These are phyloP conservation scores for Emys orbicularis DNA, from an alignment of 2,797 vertebrate genomes.

Conservation along the genomic window DNA sequence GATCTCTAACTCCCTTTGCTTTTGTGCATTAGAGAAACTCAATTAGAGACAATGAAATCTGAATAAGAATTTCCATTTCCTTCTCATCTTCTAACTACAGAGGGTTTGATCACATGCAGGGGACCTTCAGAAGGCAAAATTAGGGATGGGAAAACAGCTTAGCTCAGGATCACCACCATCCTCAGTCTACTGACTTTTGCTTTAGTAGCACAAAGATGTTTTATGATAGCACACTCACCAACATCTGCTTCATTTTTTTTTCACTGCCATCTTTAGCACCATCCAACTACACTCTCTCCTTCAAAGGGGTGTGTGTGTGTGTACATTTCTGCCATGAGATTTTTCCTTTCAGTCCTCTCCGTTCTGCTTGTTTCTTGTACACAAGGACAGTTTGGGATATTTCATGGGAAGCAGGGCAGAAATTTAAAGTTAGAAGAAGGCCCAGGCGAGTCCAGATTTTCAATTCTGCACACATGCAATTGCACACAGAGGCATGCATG, in stretches of 20 bases:
- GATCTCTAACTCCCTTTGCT: conserved; percentile 47
- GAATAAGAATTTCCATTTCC: conserved; percentile 33
- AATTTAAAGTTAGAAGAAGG: background rate
- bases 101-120: background rate
- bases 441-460: background rate
- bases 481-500: fast-evolving
- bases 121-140: background rate
- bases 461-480: fast-evolving
- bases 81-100: background rate
- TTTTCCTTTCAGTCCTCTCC: background rate
- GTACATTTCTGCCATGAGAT: background rate
- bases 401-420: background rate
- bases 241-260: background rate
- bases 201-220: background rate
- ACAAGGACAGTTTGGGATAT: background rate
- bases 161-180: background rate
- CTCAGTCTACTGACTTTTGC: background rate
- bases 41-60: conserved; percentile 1
- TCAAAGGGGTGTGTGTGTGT: background rate
- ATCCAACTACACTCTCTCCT: background rate
- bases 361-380: background rate
- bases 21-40: conserved; percentile 27
- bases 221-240: background rate
- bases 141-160: background rate
- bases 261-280: background rate